Evolutionary conservation across 2,888 invertebrate genomes (phyloP), one percentile per base, ranked within the genome.

Genomic region (Nomada ruficornis): DNA sequence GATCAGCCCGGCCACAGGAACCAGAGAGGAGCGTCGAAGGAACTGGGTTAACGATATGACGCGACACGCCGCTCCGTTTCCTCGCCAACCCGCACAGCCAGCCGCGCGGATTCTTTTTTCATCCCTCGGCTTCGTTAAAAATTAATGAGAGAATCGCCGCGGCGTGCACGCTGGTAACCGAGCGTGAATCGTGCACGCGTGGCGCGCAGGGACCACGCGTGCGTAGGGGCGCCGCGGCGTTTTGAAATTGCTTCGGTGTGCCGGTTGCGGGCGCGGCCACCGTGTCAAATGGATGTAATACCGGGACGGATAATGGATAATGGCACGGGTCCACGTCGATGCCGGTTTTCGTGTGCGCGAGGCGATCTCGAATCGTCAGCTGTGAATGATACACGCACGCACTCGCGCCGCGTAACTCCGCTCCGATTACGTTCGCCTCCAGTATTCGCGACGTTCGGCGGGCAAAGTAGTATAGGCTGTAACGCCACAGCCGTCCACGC

Each of bases 241-340:
- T 63, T 54, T 11, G 42, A 84, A 89, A 86, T 85, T 87, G 86
- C 83, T 84, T 85, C 86, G 86, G 70, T 68, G 77, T 79, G 82
- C 80, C 80, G 71, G 77, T 74, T 63, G 75, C 77, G 78, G 85
- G 88, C 74, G 88, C 88, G 90, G 78, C 83, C 85, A 87, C 89
- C 91, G 90, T 91, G 89, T 91, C 90, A 90, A 91, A 91, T 89
- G 88, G 87, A 89, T 82, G 86, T 89, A 90, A 90, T 85, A 80
- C 83, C 86, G 69, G 63, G 76, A 83, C 75, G 83, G 80, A 84
- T 89, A 88, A 90, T 89, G 83, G 86, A 89, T 90, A 91, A 91
- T 91, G 86, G 87, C 85, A 88, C 85, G 88, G 83, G 87, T 89
- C 86, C 88, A 86, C 79, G 86, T 76, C 84, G 84, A 85, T 87